Evolutionary conservation across 2,888 invertebrate species (phyloP).

Genomic region (Herminia tarsipennalis): DNA sequence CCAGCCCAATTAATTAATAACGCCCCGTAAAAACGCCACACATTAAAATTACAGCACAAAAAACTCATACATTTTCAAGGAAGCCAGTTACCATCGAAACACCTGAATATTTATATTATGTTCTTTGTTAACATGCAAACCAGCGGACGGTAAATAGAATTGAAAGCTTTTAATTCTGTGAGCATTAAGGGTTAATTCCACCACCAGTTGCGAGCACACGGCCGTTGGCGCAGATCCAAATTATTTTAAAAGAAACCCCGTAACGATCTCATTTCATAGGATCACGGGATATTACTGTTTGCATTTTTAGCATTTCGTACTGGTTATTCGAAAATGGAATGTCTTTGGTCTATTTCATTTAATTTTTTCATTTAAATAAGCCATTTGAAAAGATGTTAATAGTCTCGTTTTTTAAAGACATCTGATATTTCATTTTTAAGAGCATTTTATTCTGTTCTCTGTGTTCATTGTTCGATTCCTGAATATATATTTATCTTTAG

Average conservation of each 20-base stretch:
- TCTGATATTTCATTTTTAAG: background rate
- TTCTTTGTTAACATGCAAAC: slow-evolving; percentile 47
- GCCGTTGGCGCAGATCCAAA: slow-evolving; percentile 73
- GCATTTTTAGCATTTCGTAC: slow-evolving; percentile 35
- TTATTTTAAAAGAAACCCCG: slow-evolving; percentile 79
- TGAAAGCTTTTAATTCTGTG: slow-evolving; percentile 65
- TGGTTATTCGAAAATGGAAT: slow-evolving; percentile 30
- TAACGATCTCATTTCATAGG: slow-evolving; percentile 64
- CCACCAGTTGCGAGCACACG: slow-evolving; percentile 77
- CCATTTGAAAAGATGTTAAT: background rate
- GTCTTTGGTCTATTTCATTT: slow-evolving; percentile 20
- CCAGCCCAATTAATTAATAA: slow-evolving; percentile 23
- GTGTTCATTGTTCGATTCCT: no score
- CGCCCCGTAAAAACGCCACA: slow-evolving; percentile 2
- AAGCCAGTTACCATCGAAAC: slow-evolving; percentile 9
- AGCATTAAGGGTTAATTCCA: slow-evolving; percentile 70
- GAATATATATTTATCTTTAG: no score
- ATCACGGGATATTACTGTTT: slow-evolving; percentile 43
- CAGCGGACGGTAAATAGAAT: slow-evolving; percentile 59
- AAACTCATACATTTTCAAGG: slow-evolving; percentile 1
- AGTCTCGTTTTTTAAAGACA: background rate
- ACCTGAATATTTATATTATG: slow-evolving; percentile 19
- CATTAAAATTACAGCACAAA: slow-evolving; percentile 10
- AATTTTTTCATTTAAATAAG: background rate
- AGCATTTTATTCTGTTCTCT: no score